Evolutionary conservation across 1,140 invertebrate genomes (phyloP), one percentile per base, ranked within the genome.

Genomic region (Lepidostoma basale): DNA sequence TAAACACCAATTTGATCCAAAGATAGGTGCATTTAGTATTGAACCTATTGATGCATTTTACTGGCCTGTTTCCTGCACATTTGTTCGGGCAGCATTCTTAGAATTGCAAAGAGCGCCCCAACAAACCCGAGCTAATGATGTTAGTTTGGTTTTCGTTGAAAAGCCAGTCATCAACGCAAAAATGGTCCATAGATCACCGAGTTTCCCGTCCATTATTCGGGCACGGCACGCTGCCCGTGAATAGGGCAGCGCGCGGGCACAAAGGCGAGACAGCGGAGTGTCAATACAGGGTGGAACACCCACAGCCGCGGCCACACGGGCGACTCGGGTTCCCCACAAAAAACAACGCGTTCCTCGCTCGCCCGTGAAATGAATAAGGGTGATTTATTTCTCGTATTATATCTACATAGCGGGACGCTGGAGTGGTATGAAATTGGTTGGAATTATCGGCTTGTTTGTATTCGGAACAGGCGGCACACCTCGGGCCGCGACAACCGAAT

Each of bases 321-420:
- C 44, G 60, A 22, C 12, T 12, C 23, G 9, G 40, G 10, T 2
- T 3, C 36, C 22, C 39, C 3, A 63, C 59, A 28, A 62, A 62
- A 59, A 62, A 62, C 18, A 26, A 44, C 22, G 25, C 36, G 36
- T n/a, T 44, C 59, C 36, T 66, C 62, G 44, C 36, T 62, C 63
- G 64, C 23, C 64, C 69, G 52, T 71, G 69, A 71, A 71, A 71
- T 71, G 69, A 71, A 71, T 66, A 45, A 54, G 45, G 65, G 45
- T 71, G 64, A 67, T 71, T 71, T 71, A 71, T 71, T 52, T 44
- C 62, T 47, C 42, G 16, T 63, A 36, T 63, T 45, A 47, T 63
- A 39, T 10, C 26, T 20, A 47, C 26, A 33, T 52, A 36, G 62
- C 23, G 44, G 40, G 22, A 54, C 40, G 25, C 23, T 59, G 23